These are phyloP conservation scores for Neoascia interrupta DNA, from an alignment of 2,888 invertebrate genomes.

Conservation along the genomic window DNA sequence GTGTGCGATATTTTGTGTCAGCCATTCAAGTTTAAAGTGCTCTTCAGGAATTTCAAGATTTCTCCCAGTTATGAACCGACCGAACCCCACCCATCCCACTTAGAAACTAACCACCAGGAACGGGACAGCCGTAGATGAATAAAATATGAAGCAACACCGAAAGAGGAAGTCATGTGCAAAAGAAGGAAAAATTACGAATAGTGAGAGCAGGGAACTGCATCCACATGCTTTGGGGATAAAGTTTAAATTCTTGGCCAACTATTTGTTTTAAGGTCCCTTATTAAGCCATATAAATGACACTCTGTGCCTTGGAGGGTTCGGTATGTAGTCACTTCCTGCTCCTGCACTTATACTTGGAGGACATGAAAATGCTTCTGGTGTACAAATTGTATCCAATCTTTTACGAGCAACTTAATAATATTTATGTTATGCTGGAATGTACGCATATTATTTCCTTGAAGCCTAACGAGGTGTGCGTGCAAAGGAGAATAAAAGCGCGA, in stretches of 20 bases:
- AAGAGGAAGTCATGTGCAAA: background rate
- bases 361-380: background rate
- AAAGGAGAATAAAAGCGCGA: background rate
- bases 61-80: slow-evolving; percentile 12
- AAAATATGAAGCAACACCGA: slow-evolving; percentile 14
- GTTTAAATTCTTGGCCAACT: slow-evolving; percentile 48
- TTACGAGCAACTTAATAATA: no score
- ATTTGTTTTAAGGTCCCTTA: slow-evolving; percentile 33
- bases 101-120: background rate
- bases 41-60: slow-evolving; percentile 45
- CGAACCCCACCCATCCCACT: background rate
- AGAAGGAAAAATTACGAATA: background rate
- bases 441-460: no score
- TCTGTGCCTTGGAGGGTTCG: slow-evolving; percentile 3
- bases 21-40: slow-evolving; percentile 42
- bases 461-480: no score
- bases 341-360: slow-evolving; percentile 10
- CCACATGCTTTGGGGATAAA: slow-evolving; percentile 27
- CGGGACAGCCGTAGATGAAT: slow-evolving; percentile 15
- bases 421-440: no score
- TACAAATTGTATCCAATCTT: slow-evolving; percentile 25
- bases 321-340: slow-evolving; percentile 7
- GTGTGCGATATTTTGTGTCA: slow-evolving; percentile 28
- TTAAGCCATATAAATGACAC: slow-evolving; percentile 40
- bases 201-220: slow-evolving; percentile 16